Conservation (phyloP, 2,888 invertebrate genomes). For the Phoronis australis region DNA sequence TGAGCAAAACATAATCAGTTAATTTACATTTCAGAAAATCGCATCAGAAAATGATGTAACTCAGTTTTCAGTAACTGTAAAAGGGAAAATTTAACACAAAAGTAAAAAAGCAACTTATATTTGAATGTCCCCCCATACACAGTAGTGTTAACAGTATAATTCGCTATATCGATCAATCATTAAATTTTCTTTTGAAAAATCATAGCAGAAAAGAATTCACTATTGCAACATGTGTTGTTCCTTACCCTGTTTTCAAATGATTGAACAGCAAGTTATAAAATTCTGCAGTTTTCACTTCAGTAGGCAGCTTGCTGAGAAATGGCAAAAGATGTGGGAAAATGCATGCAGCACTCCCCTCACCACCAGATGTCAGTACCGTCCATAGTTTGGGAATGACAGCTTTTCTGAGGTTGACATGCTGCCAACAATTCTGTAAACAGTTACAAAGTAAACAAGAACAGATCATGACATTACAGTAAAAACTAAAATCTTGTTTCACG, state of each 20-base stretch:
- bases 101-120: no score
- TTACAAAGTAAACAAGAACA: not conserved
- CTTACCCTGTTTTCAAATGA: slow-evolving; percentile 65
- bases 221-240: slow-evolving; percentile 5
- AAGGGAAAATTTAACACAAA: no score
- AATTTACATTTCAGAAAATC: no score
- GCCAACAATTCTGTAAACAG: slow-evolving; percentile 65
- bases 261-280: slow-evolving; percentile 61
- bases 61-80: no score
- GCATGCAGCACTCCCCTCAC: slow-evolving; percentile 69
- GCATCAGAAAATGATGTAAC: no score
- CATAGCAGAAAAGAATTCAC: not conserved
- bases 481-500: no score
- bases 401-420: slow-evolving; percentile 68
- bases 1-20: slow-evolving; percentile 24
- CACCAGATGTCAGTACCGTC: slow-evolving; percentile 65
- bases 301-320: slow-evolving; percentile 67
- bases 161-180: not conserved
- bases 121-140: no score
- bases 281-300: slow-evolving; percentile 38
- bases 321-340: slow-evolving; percentile 73
- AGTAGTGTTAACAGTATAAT: not conserved
- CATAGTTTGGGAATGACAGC: slow-evolving; percentile 69
- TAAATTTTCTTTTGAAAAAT: not conserved
- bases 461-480: no score